Percentiles rank a stretch among this genome's conserved stretches.
Conservation (phyloP, 2,113 vertebrate species). For the Lampris megalopsis region DNA sequence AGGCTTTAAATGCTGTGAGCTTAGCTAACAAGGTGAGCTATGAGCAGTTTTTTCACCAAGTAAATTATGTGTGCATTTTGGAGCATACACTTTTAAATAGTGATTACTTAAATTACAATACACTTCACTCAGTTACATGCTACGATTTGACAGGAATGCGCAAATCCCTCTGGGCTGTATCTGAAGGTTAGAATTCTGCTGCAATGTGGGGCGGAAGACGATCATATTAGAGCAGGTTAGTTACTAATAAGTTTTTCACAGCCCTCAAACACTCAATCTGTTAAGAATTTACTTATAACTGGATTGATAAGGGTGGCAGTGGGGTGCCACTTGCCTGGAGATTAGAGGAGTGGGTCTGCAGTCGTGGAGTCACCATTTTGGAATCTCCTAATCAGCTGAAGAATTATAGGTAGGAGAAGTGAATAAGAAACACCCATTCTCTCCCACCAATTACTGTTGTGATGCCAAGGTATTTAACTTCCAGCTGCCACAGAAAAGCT, state of each 20-base stretch:
- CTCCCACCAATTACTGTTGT: not conserved
- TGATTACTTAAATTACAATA: not conserved
- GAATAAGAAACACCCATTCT: not conserved
- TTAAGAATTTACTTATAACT: slow-evolving; percentile 34
- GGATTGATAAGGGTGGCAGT: slow-evolving; percentile 21
- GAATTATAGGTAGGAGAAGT: not conserved
- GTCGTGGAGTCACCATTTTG: slow-evolving; percentile 1
- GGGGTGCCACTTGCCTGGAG: slow-evolving; percentile 1
- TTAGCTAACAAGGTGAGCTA: slow-evolving; percentile 90
- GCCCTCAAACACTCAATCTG: not conserved
- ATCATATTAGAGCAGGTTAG: slow-evolving; percentile 86
- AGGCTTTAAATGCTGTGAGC: slow-evolving; percentile 84
- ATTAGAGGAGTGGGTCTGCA: not conserved
- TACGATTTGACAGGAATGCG: slow-evolving; percentile 80
- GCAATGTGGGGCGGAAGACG: slow-evolving; percentile 79
- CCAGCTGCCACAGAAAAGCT: too few species aligned
- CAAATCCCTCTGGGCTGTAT: slow-evolving; percentile 85
- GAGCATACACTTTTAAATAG: not conserved
- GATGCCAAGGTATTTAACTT: too few species aligned
- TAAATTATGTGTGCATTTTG: slow-evolving; percentile 8
- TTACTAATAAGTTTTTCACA: slow-evolving; percentile 11
- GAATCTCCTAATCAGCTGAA: not conserved
- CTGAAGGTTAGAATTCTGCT: slow-evolving; percentile 91
- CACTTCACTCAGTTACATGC: not conserved
- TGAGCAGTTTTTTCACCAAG: slow-evolving; percentile 1